Percentiles rank a stretch among this genome's conserved stretches.
Conservation (phyloP, 92 coral and sea anemone genomes). For the Montipora capitata region DNA sequence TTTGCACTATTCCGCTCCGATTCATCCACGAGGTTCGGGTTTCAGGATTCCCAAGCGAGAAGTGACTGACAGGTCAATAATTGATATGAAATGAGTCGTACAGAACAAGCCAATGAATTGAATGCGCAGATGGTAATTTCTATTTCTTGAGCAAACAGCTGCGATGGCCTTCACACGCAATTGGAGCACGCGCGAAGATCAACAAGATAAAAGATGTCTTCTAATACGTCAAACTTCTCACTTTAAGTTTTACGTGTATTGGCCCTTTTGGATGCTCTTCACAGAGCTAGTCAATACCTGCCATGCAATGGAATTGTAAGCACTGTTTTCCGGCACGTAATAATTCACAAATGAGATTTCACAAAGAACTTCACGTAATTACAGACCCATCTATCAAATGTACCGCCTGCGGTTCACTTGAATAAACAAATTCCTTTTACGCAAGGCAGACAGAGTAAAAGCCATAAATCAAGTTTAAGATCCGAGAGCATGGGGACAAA, state of each 20-base stretch:
- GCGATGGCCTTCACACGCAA: slow-evolving; percentile 42
- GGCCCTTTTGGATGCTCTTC: slow-evolving; percentile 20
- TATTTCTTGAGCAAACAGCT: slow-evolving; percentile 61
- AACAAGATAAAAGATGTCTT: neutral
- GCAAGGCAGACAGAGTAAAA: slow-evolving; percentile 18
- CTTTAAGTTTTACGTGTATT: slow-evolving; percentile 42
- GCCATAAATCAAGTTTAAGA: neutral
- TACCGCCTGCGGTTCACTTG: slow-evolving; percentile 35
- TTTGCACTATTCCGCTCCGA: slow-evolving; percentile 53
- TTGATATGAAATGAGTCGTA: slow-evolving; percentile 57
- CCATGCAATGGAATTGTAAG: slow-evolving; percentile 14
- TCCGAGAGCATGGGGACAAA: neutral
- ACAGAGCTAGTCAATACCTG: slow-evolving; percentile 18
- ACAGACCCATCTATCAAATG: slow-evolving; percentile 55
- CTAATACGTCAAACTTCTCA: neutral
- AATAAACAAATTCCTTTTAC: slow-evolving; percentile 51
- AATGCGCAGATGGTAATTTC: slow-evolving; percentile 51
- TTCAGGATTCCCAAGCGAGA: slow-evolving; percentile 25
- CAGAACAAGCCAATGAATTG: slow-evolving; percentile 42
- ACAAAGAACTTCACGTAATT: slow-evolving; percentile 57
- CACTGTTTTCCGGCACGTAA: slow-evolving; percentile 20
- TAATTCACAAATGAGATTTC: slow-evolving; percentile 47
- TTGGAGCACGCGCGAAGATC: slow-evolving; percentile 36
- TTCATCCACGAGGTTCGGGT: slow-evolving; percentile 46
- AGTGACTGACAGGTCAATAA: slow-evolving; percentile 48